These are phyloP conservation scores for Heliconius melpomene DNA, from an alignment of 1,140 invertebrate species.

Conservation along the genomic window DNA sequence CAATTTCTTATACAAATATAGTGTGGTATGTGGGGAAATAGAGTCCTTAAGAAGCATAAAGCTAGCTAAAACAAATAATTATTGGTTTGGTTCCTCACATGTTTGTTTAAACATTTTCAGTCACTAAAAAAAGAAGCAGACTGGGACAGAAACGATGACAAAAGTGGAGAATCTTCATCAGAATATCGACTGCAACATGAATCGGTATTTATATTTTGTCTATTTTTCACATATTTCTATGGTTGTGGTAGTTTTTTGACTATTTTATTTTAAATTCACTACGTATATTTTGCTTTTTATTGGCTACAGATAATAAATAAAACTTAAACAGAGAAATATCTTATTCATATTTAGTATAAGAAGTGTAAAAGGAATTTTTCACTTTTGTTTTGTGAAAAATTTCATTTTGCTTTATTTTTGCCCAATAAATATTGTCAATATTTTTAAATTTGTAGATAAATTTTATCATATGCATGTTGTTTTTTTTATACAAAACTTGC, in stretches of 20 bases:
- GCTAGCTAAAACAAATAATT: too few species aligned
- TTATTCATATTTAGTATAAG: neutral
- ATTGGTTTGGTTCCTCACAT: neutral
- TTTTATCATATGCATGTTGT: neutral
- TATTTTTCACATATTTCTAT: slow-evolving; percentile 24
- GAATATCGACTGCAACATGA: slow-evolving; percentile 89
- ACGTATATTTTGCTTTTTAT: neutral
- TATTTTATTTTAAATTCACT: slow-evolving; percentile 32
- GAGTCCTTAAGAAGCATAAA: too few species aligned
- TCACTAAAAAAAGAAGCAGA: slow-evolving; percentile 94
- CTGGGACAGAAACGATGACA: slow-evolving; percentile 90
- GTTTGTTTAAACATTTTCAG: slow-evolving; percentile 79
- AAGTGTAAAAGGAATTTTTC: neutral
- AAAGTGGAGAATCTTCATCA: slow-evolving; percentile 88
- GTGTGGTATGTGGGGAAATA: too few species aligned
- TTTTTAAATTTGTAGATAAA: neutral
- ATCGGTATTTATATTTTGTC: slow-evolving; percentile 85
- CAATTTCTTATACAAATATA: too few species aligned
- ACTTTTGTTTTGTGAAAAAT: slow-evolving; percentile 4
- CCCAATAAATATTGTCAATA: slow-evolving; percentile 15
- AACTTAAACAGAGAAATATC: neutral
- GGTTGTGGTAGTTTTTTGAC: slow-evolving; percentile 50
- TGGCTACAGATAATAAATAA: neutral
- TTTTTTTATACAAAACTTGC: neutral
- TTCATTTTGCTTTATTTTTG: slow-evolving; percentile 26